Conservation (phyloP, 2,888 invertebrate species). For the Octodonta nipae region DNA sequence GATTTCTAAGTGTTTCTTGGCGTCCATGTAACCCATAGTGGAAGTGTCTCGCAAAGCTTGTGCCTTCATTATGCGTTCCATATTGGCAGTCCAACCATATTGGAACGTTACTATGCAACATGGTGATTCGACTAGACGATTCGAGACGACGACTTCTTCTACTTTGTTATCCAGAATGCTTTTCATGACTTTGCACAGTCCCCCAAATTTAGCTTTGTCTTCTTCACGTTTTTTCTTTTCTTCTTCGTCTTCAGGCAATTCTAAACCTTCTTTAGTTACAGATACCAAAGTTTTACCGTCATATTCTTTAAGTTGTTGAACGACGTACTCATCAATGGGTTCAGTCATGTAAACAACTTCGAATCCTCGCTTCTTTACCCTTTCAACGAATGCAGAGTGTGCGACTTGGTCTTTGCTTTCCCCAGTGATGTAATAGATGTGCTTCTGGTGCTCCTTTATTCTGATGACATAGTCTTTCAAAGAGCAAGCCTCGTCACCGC, state of each 20-base stretch:
- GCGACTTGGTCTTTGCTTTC: constrained; percentile 86
- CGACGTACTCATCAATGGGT: constrained; percentile 98
- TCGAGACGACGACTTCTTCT: constrained; percentile 93
- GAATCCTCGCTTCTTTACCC: constrained; percentile 93
- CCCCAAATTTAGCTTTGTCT: constrained; percentile 62
- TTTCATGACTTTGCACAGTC: constrained; percentile 81
- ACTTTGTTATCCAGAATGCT: constrained; percentile 96
- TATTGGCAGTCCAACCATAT: constrained; percentile 99
- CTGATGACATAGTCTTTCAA: constrained; percentile 91
- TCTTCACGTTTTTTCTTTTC: constrained; percentile 96
- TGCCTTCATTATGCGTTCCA: constrained; percentile 99
- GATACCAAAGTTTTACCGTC: constrained; percentile 92
- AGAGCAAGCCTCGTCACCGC: constrained; percentile 87
- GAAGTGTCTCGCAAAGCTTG: constrained; percentile 92
- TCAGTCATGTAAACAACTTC: constrained; percentile 99
- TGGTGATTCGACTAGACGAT: constrained; percentile 90
- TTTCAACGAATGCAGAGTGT: constrained; percentile 94
- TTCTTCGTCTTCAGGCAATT: constrained; percentile 91
- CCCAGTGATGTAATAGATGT: constrained; percentile 97
- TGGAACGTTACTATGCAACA: constrained; percentile 99
- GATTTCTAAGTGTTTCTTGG: constrained; percentile 96
- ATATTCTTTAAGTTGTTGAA: constrained; percentile 95
- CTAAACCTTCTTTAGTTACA: constrained; percentile 95
- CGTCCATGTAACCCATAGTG: constrained; percentile 99
- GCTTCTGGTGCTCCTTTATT: constrained; percentile 97